Evolutionary conservation across 2,888 invertebrate genomes (phyloP).

Genomic region (Lepidochrysops patricia): DNA sequence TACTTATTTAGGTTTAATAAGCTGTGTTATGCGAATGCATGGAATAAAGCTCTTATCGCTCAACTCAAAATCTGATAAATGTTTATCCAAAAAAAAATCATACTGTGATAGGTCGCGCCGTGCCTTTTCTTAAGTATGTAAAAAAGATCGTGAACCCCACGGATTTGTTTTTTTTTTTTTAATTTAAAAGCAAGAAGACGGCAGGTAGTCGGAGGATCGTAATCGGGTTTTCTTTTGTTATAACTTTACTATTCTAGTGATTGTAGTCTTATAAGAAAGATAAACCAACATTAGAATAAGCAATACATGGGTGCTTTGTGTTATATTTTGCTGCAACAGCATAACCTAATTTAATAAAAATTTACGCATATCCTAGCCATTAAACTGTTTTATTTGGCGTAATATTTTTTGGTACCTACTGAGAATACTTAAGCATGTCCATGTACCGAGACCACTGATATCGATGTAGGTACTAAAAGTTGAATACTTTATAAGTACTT

Average conservation of each 20-base stretch:
- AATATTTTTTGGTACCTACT: too few relatives aligned
- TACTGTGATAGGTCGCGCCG: constrained; percentile 61
- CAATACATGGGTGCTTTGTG: too few relatives aligned
- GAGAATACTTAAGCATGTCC: too few relatives aligned
- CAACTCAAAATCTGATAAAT: constrained; percentile 52
- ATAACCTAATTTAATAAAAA: too few relatives aligned
- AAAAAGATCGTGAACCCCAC: constrained; percentile 62
- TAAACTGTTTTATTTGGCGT: too few relatives aligned
- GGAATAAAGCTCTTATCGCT: constrained; percentile 66
- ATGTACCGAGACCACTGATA: too few relatives aligned
- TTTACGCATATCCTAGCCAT: too few relatives aligned
- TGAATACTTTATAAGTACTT: too few relatives aligned
- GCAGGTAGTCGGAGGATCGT: constrained; percentile 62
- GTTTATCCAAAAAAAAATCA: constrained; percentile 55
- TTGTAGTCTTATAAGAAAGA: constrained; percentile 3
- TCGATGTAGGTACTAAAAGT: too few relatives aligned
- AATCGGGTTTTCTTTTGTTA: constrained; percentile 39
- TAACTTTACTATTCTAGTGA: not conserved
- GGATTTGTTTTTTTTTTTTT: constrained; percentile 53
- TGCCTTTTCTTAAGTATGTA: constrained; percentile 57
- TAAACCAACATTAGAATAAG: too few relatives aligned
- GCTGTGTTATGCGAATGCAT: constrained; percentile 35
- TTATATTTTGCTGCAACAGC: too few relatives aligned
- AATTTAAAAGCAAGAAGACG: constrained; percentile 54
- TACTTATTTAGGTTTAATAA: not conserved